Evolutionary conservation across 2,797 vertebrate species (phyloP).

Genomic region (Alosa sapidissima): DNA sequence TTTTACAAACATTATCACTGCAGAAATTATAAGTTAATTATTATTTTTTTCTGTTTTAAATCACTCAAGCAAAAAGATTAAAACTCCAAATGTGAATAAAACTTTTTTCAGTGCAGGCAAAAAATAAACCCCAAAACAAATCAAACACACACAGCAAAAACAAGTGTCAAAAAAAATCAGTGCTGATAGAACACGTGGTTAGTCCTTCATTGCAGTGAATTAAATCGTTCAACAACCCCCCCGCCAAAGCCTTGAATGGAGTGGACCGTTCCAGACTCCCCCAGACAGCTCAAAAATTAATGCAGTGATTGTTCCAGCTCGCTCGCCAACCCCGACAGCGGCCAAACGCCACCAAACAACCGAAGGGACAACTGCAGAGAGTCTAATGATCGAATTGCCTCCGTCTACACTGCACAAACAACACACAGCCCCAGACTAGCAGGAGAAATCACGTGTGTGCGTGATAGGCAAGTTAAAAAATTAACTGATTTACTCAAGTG

Average conservation of each 20-base stretch:
- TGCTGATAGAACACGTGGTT: conserved; percentile 24
- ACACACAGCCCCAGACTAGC: neutral
- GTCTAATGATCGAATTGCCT: neutral
- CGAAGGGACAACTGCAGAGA: neutral
- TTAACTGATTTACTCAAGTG: neutral
- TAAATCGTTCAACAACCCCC: conserved; percentile 39
- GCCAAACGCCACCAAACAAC: conserved; percentile 6
- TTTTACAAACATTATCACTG: neutral
- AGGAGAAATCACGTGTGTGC: neutral
- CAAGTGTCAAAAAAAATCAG: conserved; percentile 18
- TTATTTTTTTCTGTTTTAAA: neutral
- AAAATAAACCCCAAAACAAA: neutral
- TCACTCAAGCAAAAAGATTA: neutral
- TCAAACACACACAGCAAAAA: conserved; percentile 22
- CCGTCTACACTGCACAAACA: neutral
- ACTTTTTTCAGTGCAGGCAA: neutral
- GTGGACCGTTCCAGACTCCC: conserved; percentile 36
- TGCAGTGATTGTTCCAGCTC: conserved; percentile 55
- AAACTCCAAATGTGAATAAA: neutral
- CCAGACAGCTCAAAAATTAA: conserved; percentile 48
- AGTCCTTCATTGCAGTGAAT: conserved; percentile 46
- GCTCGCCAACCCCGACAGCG: conserved; percentile 24
- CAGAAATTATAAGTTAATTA: neutral
- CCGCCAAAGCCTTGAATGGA: neutral
- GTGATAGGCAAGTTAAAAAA: neutral